Base-by-base conservation (phyloP, 2,888 invertebrate species). In the Drosophila atroscutellata region DNA sequence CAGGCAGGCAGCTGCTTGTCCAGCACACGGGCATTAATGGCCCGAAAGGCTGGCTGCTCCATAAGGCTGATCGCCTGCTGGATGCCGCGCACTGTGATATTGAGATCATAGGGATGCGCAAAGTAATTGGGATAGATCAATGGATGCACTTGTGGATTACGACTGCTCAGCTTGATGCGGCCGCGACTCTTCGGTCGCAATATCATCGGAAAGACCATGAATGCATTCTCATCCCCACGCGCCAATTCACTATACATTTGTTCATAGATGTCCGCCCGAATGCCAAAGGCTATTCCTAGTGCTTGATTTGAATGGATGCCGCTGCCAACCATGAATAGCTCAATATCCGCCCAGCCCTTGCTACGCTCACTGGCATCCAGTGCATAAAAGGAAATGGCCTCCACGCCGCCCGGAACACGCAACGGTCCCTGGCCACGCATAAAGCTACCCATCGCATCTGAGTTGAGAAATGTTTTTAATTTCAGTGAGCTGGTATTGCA, bases 91-190 rank as follows among this genome's bases (percentile, higher is more conserved):
- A 96, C 93, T 2, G 95, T 90, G 0, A 95, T 95, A 15, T 94
- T 93, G 0, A 95, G 84, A 82, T 97, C 97, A 52, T 94, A 93
- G 1, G 94, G 94, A 75, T 95, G 93, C 1, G 94, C 92, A 58
- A 96, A 93, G 90, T 97, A 97, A 84, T 96, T 96, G 1, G 96
- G 94, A 77, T 95, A 94, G 72, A 97, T 94, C n/a, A 94, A 91
- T 0, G 97, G 97, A 81, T 95, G 94, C 13, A 94, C 94, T 7
- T 94, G 93, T 0, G 96, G 96, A 91, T 96, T 94, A 1, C 90
- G 94, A 39, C 94, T 94, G 75, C 93, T 94, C 11, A 97, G 93
- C 79, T 94, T 94, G 13, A 97, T 91, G 61, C 93, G 93, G 0
- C 97, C 97, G 9, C 94, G 94, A 37, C 96, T 96, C 79, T 94